Percentiles rank a stretch among this genome's conserved stretches.
Conservation (phyloP, 1,140 invertebrate genomes). For the Arctopsyche grandis region DNA sequence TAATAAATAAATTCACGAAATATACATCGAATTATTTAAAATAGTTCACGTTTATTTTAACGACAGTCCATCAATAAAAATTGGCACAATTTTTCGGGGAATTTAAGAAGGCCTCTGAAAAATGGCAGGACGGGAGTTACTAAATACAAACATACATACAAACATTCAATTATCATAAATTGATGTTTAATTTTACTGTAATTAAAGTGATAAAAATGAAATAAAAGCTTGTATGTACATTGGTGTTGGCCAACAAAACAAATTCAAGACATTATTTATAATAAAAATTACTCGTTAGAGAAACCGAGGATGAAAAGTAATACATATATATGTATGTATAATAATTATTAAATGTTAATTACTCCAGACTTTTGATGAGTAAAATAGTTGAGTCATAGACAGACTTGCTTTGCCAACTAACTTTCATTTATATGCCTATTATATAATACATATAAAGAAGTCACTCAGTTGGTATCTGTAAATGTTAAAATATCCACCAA, state of each 20-base stretch:
- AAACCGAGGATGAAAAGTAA: too few species aligned
- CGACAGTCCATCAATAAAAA: not conserved
- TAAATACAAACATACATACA: not conserved
- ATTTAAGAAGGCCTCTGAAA: not conserved
- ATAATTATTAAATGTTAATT: not conserved
- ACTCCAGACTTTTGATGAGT: too few species aligned
- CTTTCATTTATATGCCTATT: not conserved
- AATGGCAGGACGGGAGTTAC: constrained; percentile 4
- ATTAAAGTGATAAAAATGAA: not conserved
- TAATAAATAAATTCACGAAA: not conserved
- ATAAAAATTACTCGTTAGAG: too few species aligned
- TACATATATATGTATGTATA: too few species aligned
- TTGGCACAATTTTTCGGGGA: constrained; percentile 20
- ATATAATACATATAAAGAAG: not conserved
- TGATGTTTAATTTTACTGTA: not conserved
- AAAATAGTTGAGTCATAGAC: too few species aligned
- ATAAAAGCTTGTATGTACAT: not conserved
- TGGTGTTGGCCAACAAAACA: not conserved
- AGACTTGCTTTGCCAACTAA: not conserved
- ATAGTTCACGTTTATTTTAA: not conserved
- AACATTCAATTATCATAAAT: not conserved
- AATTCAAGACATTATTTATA: not conserved
- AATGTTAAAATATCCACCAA: not conserved
- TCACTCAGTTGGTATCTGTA: not conserved
- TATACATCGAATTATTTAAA: not conserved